Base-by-base conservation (phyloP, 1,140 invertebrate species). In the Panulirus ornatus region DNA sequence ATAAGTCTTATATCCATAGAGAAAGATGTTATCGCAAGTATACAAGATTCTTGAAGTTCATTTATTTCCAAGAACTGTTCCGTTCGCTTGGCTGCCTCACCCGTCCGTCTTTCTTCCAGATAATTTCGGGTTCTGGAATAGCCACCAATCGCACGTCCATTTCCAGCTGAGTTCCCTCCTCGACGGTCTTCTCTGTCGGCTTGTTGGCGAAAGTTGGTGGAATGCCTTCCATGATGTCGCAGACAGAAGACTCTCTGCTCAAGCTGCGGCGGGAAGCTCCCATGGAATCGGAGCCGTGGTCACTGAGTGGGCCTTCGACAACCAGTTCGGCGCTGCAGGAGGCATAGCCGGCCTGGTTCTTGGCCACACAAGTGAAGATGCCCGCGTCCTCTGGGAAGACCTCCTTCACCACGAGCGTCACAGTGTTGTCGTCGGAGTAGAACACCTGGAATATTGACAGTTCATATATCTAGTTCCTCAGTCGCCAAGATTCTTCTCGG, bases 381-480 rank as follows among this genome's bases (percentile, higher is more conserved):
- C 98, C 99, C 1, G 98, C 97, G 94, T 99, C 99, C 95, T 99
- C 98, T 0, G 98, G 97, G 94, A 98, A 99, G 0, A 99, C 97
- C 95, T 99, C 98, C 82, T 96, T 96, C 91, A 99, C 99, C 34
- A 99, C 96, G 30, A 99, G 94, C 2, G 97, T 98, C 0, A 97
- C 97, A 0, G 98, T 97, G 93, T 98, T 98, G 63, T 94, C 92
- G 87, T 98, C 97, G 93, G 98, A 97, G 93, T 98, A 98, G 93
- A 96, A 98, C 94, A 98, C 98, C 95, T 98, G 95, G n/a, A 93
- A 70, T 66, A 66, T n/a, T n/a, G n/a, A n/a, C n/a, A n/a, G n/a
- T n/a, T n/a, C n/a, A n/a, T n/a, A n/a, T n/a, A n/a, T n/a, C n/a
- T n/a, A n/a, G n/a, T n/a, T n/a, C n/a, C n/a, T n/a, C n/a, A n/a